phyloP scores from a whole-genome alignment of 1,140 invertebrate species.

The Neuroterus valhalla region DNA sequence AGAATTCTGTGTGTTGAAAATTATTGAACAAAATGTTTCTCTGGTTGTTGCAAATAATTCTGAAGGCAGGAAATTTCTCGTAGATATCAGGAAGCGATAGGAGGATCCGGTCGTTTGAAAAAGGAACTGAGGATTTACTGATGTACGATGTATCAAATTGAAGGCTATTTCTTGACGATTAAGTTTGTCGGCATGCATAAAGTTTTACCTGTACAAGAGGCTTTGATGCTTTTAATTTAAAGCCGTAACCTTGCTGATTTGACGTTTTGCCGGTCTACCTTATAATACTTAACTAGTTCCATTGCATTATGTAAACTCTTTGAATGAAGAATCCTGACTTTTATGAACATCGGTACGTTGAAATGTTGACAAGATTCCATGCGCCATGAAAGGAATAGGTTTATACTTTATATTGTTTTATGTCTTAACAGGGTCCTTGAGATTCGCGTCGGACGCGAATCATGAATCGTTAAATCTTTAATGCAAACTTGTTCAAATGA shows the following conservation, averaged over 20 bases:
- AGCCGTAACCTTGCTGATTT: conserved; percentile 47
- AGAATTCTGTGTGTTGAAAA: background rate
- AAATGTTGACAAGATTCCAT: conserved; percentile 12
- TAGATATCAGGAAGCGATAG: conserved; percentile 19
- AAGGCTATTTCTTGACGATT: conserved; percentile 16
- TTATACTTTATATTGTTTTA: background rate
- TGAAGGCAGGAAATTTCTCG: conserved; percentile 3
- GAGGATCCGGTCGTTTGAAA: conserved; percentile 19
- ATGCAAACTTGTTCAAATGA: background rate
- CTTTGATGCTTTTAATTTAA: conserved; percentile 47
- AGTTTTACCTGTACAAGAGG: conserved; percentile 22
- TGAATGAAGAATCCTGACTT: conserved; percentile 37
- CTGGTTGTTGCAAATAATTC: background rate
- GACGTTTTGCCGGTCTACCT: conserved; percentile 35
- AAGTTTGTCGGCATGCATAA: background rate
- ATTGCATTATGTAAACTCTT: conserved; percentile 48
- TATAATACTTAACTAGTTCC: conserved; percentile 43
- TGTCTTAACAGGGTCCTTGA: background rate
- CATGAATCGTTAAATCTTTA: background rate
- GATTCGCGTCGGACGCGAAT: background rate
- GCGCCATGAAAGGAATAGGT: background rate
- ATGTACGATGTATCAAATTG: conserved; percentile 1
- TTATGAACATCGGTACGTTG: conserved; percentile 5
- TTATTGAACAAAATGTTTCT: background rate
- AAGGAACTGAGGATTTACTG: background rate